phyloP scores from a whole-genome alignment of 2,888 invertebrate species.

The Tetranychus truncatus region DNA sequence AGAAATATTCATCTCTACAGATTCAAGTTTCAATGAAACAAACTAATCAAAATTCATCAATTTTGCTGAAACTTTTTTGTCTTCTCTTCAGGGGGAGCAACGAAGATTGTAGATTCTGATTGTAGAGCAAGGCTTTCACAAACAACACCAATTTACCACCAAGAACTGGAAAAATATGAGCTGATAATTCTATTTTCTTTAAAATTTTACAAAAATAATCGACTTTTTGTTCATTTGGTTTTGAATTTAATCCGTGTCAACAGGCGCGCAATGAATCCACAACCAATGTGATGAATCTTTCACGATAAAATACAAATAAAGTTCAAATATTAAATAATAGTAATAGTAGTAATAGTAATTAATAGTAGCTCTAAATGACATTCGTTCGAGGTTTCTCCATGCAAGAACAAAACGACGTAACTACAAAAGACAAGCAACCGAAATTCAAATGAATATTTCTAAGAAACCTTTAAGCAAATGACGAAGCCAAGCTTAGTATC shows the following conservation, averaged over 20 bases:
- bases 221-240: neutral
- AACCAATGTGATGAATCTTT: constrained; percentile 93
- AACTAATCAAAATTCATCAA: no score
- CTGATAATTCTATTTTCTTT: constrained; percentile 33
- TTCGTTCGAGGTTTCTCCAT: constrained; percentile 60
- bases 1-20: neutral
- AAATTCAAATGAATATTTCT: constrained; percentile 99
- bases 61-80: no score
- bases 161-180: constrained; percentile 97
- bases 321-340: no score
- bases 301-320: constrained; percentile 78
- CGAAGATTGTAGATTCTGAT: constrained; percentile 96
- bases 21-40: no score
- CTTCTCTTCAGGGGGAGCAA: constrained; percentile 51
- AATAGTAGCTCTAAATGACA: constrained; percentile 98
- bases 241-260: neutral
- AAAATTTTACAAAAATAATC: neutral
- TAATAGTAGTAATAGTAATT: no score
- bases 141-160: constrained; percentile 95
- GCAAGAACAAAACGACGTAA: constrained; percentile 77
- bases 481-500: constrained; percentile 88
- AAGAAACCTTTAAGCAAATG: constrained; percentile 99
- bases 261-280: constrained; percentile 99
- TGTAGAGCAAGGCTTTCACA: constrained; percentile 96
- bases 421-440: constrained; percentile 98